A percentile compares a stretch with the other conserved stretches of the same genome.
Conservation (phyloP, 2,113 vertebrate species). For the Procavia capensis region DNA sequence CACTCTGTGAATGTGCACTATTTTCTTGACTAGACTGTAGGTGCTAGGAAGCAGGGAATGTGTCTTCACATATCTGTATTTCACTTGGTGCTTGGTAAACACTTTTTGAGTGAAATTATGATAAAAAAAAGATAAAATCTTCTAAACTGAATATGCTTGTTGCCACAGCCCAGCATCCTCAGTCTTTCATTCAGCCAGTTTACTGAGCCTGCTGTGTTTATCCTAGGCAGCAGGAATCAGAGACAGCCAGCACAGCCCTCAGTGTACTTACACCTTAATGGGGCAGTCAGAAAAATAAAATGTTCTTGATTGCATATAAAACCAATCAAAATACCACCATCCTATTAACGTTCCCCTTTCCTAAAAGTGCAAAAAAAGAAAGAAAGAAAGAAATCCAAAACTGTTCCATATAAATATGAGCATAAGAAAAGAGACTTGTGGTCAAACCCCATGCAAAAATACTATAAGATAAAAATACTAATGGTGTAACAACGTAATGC, state of each 20-base stretch:
- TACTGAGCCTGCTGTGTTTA: not conserved
- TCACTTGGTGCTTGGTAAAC: not conserved
- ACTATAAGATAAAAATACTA: not conserved
- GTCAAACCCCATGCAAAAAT: not conserved
- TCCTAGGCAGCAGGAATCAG: not conserved
- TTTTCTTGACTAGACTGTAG: not conserved
- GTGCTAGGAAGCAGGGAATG: not conserved
- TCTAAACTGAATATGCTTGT: not conserved
- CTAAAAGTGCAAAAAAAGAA: not conserved
- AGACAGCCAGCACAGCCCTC: not conserved
- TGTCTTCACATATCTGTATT: not conserved
- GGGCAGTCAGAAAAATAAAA: not conserved
- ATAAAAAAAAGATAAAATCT: not conserved
- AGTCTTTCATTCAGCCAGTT: not conserved
- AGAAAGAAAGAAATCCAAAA: too few relatives aligned
- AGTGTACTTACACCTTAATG: not conserved
- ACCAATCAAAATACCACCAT: not conserved
- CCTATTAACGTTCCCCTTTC: not conserved
- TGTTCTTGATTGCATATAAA: not conserved
- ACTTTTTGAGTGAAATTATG: not conserved
- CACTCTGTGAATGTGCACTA: not conserved
- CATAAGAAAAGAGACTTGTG: not conserved
- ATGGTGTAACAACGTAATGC: not conserved
- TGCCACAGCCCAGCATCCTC: not conserved
- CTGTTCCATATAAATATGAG: not conserved